Evolutionary conservation across 2,113 vertebrate species (phyloP).

Genomic region (Siniperca knerii): DNA sequence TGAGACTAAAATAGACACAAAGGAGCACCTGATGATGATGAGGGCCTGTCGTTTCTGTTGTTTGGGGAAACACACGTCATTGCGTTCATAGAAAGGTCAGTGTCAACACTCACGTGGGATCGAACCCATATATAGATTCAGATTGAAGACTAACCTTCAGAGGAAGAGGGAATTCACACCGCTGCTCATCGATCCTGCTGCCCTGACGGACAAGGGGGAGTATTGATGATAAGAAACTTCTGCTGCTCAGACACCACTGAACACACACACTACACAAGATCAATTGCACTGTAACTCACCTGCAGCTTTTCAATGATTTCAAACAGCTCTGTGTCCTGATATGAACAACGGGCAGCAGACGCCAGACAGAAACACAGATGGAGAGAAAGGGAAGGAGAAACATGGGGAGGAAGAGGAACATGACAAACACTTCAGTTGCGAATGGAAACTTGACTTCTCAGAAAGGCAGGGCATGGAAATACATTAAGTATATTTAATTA

Average conservation of each 20-base stretch:
- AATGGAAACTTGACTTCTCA: conserved; percentile 36
- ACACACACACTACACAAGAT: conserved; percentile 18
- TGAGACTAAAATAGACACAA: conserved; percentile 73
- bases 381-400: conserved; percentile 49
- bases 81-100: conserved; percentile 36
- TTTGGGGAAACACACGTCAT: conserved; percentile 42
- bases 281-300: conserved; percentile 70
- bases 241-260: conserved; percentile 24
- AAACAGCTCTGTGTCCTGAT: conserved; percentile 90
- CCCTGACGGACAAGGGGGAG: conserved; percentile 81
- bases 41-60: conserved; percentile 3
- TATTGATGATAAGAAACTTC: conserved; percentile 40
- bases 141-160: conserved; percentile 83
- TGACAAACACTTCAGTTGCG: conserved; percentile 11
- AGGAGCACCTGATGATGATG: conserved; percentile 23
- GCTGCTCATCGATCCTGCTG: conserved; percentile 90
- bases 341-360: conserved; percentile 26
- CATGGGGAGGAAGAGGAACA: conserved; percentile 55
- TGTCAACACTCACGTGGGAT: conserved; percentile 1
- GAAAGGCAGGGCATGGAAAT: background rate
- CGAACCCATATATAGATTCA: background rate
- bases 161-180: conserved; percentile 90
- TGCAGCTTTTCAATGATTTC: conserved; percentile 92
- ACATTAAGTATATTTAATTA: background rate
- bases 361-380: background rate